Base-by-base conservation (phyloP, 2,797 vertebrate genomes). In the Oreonectes daqikongensis region DNA sequence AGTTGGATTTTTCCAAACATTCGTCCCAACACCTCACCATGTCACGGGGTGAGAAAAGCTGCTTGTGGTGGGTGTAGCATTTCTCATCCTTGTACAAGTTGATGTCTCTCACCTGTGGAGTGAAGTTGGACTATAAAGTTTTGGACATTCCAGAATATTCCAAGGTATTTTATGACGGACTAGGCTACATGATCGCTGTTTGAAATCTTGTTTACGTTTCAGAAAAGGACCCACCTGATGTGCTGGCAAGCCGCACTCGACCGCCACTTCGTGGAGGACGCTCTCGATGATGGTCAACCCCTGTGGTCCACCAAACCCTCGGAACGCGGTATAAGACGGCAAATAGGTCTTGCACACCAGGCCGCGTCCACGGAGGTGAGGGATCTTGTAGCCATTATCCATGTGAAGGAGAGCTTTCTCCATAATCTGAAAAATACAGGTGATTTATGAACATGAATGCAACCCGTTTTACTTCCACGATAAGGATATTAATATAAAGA, bases 41-140 rank as follows among this genome's bases (percentile, higher is more conserved):
- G 72, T 89, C 85, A 18, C 86, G 80, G 0, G 94, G 88, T 72
- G 82, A 90, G 88, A 95, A 89, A 0, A 88, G 85, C 85, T 95
- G 92, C 81, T 90, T 92, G 89, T 91, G 93, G 87, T 90, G 92
- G 17, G 92, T 93, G 82, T 88, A 84, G 14, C 83, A 68, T 86
- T 86, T 0, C 11, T 87, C 79, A 5, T 85, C 88, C 77, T 83
- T 90, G 88, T 95, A 95, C 93, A 95, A 94, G 85, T 95, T 96
- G 68, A 93, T 89, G 86, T 95, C 91, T 57, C 90, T 88, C 72
- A 96, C 78, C 95, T 96, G 85, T 78, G 40, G 6, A 60, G 30
- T 50, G 26, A n/a, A 59, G 18, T 35, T 53, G 3, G 68, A 24
- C 26, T 17, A n/a, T n/a, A 8, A 74, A 32, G 53, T 17, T 42